Conservation (phyloP, 2,888 invertebrate species). For the Vanessa cardui region DNA sequence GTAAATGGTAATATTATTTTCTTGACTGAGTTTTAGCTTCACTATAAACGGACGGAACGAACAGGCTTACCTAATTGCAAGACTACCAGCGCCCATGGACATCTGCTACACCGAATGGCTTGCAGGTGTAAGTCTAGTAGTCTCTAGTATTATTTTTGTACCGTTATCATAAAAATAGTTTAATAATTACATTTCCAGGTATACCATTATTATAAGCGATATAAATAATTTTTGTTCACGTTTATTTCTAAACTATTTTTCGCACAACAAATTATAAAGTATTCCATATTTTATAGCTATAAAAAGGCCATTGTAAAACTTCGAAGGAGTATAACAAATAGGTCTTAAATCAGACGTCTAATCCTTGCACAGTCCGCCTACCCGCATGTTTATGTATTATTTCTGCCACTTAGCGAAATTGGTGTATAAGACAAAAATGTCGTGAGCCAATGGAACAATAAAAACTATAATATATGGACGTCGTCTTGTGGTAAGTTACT, state of each 20-base stretch:
- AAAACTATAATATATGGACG: not conserved
- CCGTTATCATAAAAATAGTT: too few species aligned
- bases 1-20: too few species aligned
- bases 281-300: not conserved
- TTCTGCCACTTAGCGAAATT: not conserved
- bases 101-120: too few species aligned
- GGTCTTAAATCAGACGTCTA: slow-evolving; percentile 64
- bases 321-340: slow-evolving; percentile 44
- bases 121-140: too few species aligned
- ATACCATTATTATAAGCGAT: too few species aligned
- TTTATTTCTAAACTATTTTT: not conserved
- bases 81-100: too few species aligned
- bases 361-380: slow-evolving; percentile 46
- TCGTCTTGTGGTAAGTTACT: too few species aligned
- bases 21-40: too few species aligned
- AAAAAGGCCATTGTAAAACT: slow-evolving; percentile 29
- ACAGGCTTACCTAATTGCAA: too few species aligned
- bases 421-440: slow-evolving; percentile 17
- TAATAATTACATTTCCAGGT: too few species aligned
- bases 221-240: not conserved
- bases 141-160: too few species aligned
- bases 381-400: not conserved
- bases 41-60: too few species aligned
- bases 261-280: not conserved
- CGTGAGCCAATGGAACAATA: not conserved